Base-by-base conservation (phyloP, 2,888 invertebrate genomes). In the Nipponacmea schrenckii region DNA sequence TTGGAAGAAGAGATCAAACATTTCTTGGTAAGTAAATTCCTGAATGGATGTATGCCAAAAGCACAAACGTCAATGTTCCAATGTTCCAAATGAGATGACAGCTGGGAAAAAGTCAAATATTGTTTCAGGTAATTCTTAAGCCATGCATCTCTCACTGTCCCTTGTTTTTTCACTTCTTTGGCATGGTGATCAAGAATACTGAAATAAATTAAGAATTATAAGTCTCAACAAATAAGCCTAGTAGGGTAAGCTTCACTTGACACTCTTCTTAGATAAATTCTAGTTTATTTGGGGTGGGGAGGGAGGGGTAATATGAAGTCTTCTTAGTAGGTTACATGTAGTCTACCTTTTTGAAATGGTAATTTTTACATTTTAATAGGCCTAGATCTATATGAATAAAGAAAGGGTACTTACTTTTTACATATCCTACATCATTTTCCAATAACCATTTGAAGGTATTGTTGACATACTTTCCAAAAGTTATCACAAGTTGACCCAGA, bases 141-240 rank as follows among this genome's bases (percentile, higher is more conserved):
- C 50, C 50, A 50, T 50, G 50, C 50, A 50, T 50, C 50, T 50
- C 50, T 50, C 5, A 50, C n/a, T n/a, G 50, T n/a, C 15, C 50
- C 50, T 50, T n/a, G n/a, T 15, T 50, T 50, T 50, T 50, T 50
- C 50, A n/a, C 15, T 20, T 50, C 50, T 50, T 20, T 50, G 15
- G 8, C 17, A 20, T 50, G 50, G 15, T 50, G 50, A 50, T 50
- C 50, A 50, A 50, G 50, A 17, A 50, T 12, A 20, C 50, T 50
- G 50, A n/a, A 50, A 50, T 5, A 50, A 50, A 4, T n/a, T 14
- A 50, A 14, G 15, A 50, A 50, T n/a, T 50, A n/a, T n/a, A 50
- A n/a, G 50, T 14, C 3, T 50, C n/a, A n/a, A n/a, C n/a, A n/a
- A n/a, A n/a, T 0, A 50, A 15, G 50, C 50, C 50, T 50, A 50